phyloP scores from a whole-genome alignment of 2,888 invertebrate genomes.

The Alloscopus bannaensis region DNA sequence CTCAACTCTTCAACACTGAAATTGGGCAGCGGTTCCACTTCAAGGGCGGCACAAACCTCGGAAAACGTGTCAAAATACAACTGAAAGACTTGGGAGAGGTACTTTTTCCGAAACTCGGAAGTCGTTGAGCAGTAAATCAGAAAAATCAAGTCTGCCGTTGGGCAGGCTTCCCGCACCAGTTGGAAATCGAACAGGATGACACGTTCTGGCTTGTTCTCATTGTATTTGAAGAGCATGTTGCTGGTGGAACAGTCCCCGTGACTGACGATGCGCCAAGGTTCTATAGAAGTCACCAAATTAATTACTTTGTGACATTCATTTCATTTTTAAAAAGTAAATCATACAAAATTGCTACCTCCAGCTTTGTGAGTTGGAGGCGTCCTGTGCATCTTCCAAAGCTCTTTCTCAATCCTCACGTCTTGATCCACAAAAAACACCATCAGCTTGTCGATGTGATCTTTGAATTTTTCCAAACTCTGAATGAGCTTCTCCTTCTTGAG shows the following conservation, averaged over 20 bases:
- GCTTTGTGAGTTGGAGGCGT: background rate
- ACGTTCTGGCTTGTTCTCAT: slow-evolving; percentile 34
- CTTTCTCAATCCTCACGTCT: background rate
- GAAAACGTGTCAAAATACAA: slow-evolving; percentile 47
- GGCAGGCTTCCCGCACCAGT: slow-evolving; percentile 35
- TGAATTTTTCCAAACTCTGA: too few species aligned
- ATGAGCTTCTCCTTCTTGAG: background rate
- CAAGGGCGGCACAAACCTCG: slow-evolving; percentile 28
- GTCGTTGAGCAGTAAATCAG: slow-evolving; percentile 41
- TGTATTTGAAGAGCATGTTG: slow-evolving; percentile 50
- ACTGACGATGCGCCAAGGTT: slow-evolving; percentile 35
- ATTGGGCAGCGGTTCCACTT: slow-evolving; percentile 41
- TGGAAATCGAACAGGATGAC: slow-evolving; percentile 54
- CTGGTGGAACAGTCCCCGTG: slow-evolving; percentile 52
- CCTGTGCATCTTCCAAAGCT: background rate
- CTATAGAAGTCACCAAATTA: slow-evolving; percentile 8
- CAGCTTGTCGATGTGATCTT: too few species aligned
- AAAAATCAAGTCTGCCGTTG: slow-evolving; percentile 44
- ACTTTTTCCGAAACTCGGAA: slow-evolving; percentile 7
- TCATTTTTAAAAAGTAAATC: too few species aligned
- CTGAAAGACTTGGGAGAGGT: slow-evolving; percentile 21
- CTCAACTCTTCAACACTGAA: slow-evolving; percentile 35
- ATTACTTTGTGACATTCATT: too few species aligned
- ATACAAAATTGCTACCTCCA: too few species aligned
- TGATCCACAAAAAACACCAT: too few species aligned